Base-by-base conservation (phyloP, 2,888 invertebrate genomes). In the Lypha dubia region DNA sequence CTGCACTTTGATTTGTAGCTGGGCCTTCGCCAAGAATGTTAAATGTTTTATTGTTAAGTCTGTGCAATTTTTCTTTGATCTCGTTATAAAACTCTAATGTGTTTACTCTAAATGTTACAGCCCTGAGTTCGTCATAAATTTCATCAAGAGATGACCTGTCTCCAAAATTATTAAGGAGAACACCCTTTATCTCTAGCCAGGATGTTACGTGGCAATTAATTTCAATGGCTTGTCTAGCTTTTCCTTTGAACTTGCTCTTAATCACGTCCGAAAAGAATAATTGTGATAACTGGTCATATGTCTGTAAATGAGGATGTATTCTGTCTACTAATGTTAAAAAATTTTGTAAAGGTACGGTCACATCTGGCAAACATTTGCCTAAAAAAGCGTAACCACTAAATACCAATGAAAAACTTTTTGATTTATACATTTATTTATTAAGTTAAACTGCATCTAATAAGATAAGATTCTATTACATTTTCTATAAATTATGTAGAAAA, bases 141-240 rank as follows among this genome's bases (percentile, higher is more conserved):
- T 28, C 28, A 4, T 28, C 28, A 5, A 2, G 5, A 5, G 28
- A 28, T 28, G 3, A 5, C 28, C 28, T 28, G 5, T 28, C 28
- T 5, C 28, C 28, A 28, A 28, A 28, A 5, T 28, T 28, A 5
- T 28, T 28, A 4, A 4, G 28, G 3, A 28, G 5, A 17, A 56
- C n/a, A 11, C 35, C 35, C 35, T 6, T 60, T 60, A 35, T 60
- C 20, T 60, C 35, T 60, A 11, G 35, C 20, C 35, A 60, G 35
- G 60, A 60, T 11, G 20, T 22, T 7, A 22, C 51, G 22, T 35
- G 60, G 35, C 60, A 60, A 15, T 35, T 38, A 3, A 60, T 60
- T 35, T 60, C 60, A 15, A 60, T 60, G 20, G 60, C 35, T 11
- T 60, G 60, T 20, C 60, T 60, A 11, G 60, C 58, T 58, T 32